A percentile compares a stretch with the other conserved stretches of the same genome.
Conservation (phyloP, 2,113 vertebrate species). For the Mormyrus lacerda region DNA sequence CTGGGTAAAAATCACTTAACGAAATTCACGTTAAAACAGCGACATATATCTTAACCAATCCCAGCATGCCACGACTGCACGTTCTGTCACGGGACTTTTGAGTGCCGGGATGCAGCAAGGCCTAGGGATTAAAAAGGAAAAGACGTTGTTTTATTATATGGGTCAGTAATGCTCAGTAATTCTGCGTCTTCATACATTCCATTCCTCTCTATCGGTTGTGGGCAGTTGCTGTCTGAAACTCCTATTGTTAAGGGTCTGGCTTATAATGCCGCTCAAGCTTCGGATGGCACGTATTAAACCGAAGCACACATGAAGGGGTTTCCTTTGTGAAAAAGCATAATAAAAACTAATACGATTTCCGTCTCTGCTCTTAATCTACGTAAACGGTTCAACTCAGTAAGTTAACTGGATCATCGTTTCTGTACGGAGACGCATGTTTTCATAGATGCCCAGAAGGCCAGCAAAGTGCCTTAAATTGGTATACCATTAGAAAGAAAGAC, state of each 20-base stretch:
- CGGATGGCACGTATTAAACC: neutral
- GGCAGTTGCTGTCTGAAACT: neutral
- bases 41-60: neutral
- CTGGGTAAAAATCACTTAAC: neutral
- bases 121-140: neutral
- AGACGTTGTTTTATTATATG: neutral
- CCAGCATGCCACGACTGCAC: neutral
- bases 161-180: neutral
- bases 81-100: neutral
- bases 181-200: neutral
- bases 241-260: neutral
- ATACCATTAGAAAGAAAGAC: neutral
- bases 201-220: neutral
- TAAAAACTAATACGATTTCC: neutral
- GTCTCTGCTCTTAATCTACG: neutral
- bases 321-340: neutral
- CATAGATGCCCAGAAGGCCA: neutral
- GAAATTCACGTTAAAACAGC: neutral
- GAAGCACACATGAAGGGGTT: neutral
- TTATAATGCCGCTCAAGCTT: neutral
- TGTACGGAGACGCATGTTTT: neutral
- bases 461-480: neutral
- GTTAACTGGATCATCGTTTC: neutral
- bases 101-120: neutral
- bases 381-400: neutral